phyloP scores from a whole-genome alignment of 2,113 vertebrate genomes.

The Caracal caracal region DNA sequence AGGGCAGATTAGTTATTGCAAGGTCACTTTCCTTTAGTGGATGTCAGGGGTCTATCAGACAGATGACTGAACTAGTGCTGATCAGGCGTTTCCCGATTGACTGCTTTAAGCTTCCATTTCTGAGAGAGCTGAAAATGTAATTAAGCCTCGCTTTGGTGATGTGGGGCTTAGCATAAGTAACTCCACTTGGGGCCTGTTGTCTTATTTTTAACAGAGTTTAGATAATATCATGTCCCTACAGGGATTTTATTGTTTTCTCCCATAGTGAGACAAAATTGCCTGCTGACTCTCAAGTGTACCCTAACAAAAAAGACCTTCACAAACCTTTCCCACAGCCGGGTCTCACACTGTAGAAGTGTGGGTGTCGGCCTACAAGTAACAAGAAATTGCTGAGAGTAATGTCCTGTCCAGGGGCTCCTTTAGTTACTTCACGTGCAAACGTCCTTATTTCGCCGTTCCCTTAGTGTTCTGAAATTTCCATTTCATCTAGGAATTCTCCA shows the following conservation, averaged over 20 bases:
- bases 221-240: background rate
- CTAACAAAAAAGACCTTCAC: background rate
- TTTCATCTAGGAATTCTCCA: background rate
- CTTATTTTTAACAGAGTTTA: background rate
- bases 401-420: background rate
- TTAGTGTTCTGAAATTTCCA: background rate
- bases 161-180: background rate
- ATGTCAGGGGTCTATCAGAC: background rate
- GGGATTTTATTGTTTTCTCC: background rate
- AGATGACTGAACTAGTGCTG: background rate
- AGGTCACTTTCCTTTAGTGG: background rate
- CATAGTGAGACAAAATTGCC: background rate
- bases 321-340: background rate
- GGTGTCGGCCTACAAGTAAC: background rate
- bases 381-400: background rate
- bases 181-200: background rate
- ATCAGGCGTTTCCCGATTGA: background rate
- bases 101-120: background rate
- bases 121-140: background rate
- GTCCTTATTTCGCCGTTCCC: background rate
- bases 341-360: background rate
- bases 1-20: background rate
- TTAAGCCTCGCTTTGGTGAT: background rate
- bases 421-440: background rate
- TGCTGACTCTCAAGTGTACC: background rate